Base-by-base conservation (phyloP, 2,113 vertebrate genomes). In the Boleophthalmus pectinirostris region DNA sequence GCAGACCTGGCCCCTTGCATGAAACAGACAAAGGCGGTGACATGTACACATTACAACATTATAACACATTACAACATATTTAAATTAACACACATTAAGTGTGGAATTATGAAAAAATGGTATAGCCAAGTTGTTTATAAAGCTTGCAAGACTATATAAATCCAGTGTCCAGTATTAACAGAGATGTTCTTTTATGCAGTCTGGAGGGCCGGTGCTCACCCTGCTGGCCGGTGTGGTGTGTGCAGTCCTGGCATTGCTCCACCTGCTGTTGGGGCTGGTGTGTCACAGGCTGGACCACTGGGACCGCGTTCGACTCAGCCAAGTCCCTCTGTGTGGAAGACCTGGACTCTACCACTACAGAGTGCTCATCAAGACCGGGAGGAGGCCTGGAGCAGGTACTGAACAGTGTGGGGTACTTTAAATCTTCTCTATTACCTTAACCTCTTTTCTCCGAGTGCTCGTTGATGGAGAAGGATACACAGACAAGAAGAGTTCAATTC, bases 351-450 rank as follows among this genome's bases (percentile, higher is more conserved):
- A 93, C 84, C 90, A 84, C 46, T 95, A 95, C 83, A 88, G 91
- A 68, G 90, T 95, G 24, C 79, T 94, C 82, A 90, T 95, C 24
- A 95, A 95, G 87, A 95, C 94, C 0, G 94, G 94, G 64, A 88
- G 93, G 91, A 88, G 82, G 65, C 88, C 70, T 20, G 91, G 93
- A 58, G 90, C 93, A 88, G 94, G 94, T 95, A 70, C 85, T 73
- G 15, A 5, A 53, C 68, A 25, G 10, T 9, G 9, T n/a, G 18
- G 20, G 7, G 18, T 18, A n/a, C n/a, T n/a, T n/a, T n/a, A n/a
- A n/a, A n/a, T n/a, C n/a, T n/a, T n/a, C n/a, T n/a, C n/a, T n/a
- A n/a, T n/a, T n/a, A n/a, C n/a, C n/a, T n/a, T n/a, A n/a, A n/a
- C n/a, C n/a, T n/a, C n/a, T n/a, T n/a, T n/a, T n/a, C n/a, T n/a